phyloP scores from a whole-genome alignment of 1,140 invertebrate genomes.

The Leucophenga varia region DNA sequence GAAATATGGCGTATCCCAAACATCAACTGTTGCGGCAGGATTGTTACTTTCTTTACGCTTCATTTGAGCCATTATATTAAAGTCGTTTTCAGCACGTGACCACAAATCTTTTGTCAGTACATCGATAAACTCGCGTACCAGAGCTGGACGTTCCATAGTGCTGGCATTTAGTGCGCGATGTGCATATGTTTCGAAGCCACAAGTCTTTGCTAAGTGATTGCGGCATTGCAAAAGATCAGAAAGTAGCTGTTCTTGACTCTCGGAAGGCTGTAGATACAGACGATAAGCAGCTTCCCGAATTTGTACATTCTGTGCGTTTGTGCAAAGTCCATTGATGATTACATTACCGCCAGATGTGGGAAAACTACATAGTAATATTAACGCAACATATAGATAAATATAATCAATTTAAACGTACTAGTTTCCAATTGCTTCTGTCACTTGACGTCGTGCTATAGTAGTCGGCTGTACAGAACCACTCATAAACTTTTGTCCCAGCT shows the following conservation, averaged over 20 bases:
- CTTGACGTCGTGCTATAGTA: slow-evolving; percentile 62
- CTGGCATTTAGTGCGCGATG: slow-evolving; percentile 87
- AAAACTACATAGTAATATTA: slow-evolving; percentile 75
- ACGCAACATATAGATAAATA: no score
- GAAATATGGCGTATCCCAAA: slow-evolving; percentile 87
- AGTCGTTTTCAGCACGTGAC: slow-evolving; percentile 68
- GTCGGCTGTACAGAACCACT: slow-evolving; percentile 70
- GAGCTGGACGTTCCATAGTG: slow-evolving; percentile 77
- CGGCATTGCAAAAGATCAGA: slow-evolving; percentile 71
- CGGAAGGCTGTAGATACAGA: slow-evolving; percentile 79
- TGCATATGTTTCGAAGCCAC: slow-evolving; percentile 85
- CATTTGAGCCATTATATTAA: slow-evolving; percentile 72
- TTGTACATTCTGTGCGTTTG: slow-evolving; percentile 76
- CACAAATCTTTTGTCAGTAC: slow-evolving; percentile 71
- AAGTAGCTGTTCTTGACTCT: slow-evolving; percentile 75
- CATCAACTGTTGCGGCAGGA: slow-evolving; percentile 59
- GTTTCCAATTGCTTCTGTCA: slow-evolving; percentile 73
- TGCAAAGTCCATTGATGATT: slow-evolving; percentile 74
- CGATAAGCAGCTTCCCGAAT: slow-evolving; percentile 88
- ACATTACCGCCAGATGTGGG: slow-evolving; percentile 70
- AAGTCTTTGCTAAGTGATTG: slow-evolving; percentile 76
- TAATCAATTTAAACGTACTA: slow-evolving; percentile 65
- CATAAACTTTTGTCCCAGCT: slow-evolving; percentile 86
- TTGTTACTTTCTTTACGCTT: slow-evolving; percentile 59
- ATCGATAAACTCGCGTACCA: slow-evolving; percentile 79